A percentile compares a stretch with the other conserved stretches of the same genome.
Conservation (phyloP, 2,888 invertebrate genomes). For the Tortricodes alternella region DNA sequence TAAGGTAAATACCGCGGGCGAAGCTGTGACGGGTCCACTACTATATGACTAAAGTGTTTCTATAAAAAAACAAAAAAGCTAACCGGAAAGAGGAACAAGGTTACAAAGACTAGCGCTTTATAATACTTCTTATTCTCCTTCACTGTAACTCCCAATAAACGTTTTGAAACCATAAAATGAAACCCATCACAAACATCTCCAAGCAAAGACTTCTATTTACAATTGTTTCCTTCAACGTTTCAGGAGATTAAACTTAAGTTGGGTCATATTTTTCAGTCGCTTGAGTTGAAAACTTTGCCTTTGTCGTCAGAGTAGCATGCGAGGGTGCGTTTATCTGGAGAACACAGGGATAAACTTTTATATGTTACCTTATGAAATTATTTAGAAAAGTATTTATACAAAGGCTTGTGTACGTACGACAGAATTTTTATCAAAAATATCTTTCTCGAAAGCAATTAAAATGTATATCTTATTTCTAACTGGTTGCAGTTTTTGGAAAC, state of each 20-base stretch:
- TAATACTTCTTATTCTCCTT: slow-evolving; percentile 7
- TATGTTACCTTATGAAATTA: slow-evolving; percentile 23
- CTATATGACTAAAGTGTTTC: no score
- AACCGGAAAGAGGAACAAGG: not conserved
- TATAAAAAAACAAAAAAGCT: no score
- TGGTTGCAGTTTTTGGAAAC: no score
- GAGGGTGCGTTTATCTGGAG: slow-evolving; percentile 22
- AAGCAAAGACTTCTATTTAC: slow-evolving; percentile 59
- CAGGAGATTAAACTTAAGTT: slow-evolving; percentile 76
- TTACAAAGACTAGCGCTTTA: not conserved
- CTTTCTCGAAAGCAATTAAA: no score
- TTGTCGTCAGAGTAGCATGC: slow-evolving; percentile 47
- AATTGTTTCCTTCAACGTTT: slow-evolving; percentile 67
- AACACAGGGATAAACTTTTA: slow-evolving; percentile 23
- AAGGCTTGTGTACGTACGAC: not conserved
- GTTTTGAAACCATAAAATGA: slow-evolving; percentile 15
- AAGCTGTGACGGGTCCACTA: no score
- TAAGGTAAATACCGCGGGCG: no score
- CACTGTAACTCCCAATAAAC: slow-evolving; percentile 15
- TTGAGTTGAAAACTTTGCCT: slow-evolving; percentile 67
- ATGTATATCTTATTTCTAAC: no score
- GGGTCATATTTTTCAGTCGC: slow-evolving; percentile 74
- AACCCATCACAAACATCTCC: slow-evolving; percentile 17
- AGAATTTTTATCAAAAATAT: not conserved
- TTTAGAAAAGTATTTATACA: slow-evolving; percentile 12